Base-by-base conservation (phyloP, 2,888 invertebrate genomes). In the Esperia sulphurella region DNA sequence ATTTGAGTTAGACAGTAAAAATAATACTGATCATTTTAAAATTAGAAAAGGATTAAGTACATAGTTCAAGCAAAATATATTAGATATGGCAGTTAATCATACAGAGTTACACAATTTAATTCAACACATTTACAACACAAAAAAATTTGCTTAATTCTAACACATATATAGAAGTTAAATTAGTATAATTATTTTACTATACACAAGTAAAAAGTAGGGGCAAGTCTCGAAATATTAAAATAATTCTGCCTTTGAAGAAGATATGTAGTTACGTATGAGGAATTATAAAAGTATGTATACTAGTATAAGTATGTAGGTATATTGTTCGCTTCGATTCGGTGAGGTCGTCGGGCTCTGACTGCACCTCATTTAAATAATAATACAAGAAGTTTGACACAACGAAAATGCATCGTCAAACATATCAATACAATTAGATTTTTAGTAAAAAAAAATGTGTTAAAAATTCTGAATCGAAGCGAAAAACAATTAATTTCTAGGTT, bases 291-390 rank as follows among this genome's bases (percentile, higher is more conserved):
- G n/a, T n/a, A n/a, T n/a, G n/a, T 8, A 30, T 8, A 30, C 30
- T 5, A 31, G 31, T 3, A 31, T 31, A 31, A 2, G 3, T 35
- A 35, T 10, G n/a, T 35, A 35, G 2, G 1, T 42, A 50, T 35
- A 35, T n/a, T 42, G 50, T 54, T 49, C 45, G 42, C 43, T 50
- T 48, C 49, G 42, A 52, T 58, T 55, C 46, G 54, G 43, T 53
- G 70, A 72, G 71, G 69, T 55, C 58, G 77, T 70, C 71, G 74
- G 75, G 74, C 75, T 77, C 72, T 58, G 68, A 73, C 71, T 52
- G 50, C 45, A 60, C 70, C 74, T 70, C 68, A 48, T 55, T 56
- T 59, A 46, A 28, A 7, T 21, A 41, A 28, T 14, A 35, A 44
- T 8, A 14, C 10, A 21, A 21, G 21, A 5, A 21, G 5, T 21